Conservation (phyloP, 2,113 vertebrate genomes). For the Dromas ardeola region DNA sequence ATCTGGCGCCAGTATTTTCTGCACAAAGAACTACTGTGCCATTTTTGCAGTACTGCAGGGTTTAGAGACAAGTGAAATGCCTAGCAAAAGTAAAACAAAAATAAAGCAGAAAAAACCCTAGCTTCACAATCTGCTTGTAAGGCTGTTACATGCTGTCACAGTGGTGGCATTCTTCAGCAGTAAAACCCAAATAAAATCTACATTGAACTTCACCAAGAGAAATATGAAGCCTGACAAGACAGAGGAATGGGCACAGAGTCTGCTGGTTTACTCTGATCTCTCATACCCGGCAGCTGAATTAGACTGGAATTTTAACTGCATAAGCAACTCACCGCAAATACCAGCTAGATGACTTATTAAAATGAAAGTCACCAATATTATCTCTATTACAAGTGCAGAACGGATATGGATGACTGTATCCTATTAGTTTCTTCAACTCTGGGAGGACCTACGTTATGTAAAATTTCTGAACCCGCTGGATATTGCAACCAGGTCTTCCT, state of each 20-base stretch:
- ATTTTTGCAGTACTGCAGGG: not conserved
- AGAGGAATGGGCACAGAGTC: not conserved
- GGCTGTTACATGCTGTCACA: not conserved
- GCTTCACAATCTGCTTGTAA: not conserved
- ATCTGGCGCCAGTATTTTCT: not conserved
- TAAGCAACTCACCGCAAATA: not conserved
- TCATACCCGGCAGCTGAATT: not conserved
- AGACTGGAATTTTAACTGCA: not conserved
- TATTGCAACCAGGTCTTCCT: not conserved
- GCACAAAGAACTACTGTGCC: not conserved
- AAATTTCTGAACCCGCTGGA: not conserved
- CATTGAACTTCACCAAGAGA: not conserved
- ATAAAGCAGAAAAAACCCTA: fast-evolving
- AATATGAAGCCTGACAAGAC: not conserved
- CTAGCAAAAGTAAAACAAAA: not conserved
- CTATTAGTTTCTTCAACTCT: not conserved
- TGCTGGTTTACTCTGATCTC: not conserved
- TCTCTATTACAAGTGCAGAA: not conserved
- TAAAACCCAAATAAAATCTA: not conserved
- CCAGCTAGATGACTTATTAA: not conserved
- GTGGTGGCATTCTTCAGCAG: not conserved
- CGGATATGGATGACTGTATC: too few species aligned
- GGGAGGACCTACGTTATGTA: not conserved
- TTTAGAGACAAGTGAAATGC: not conserved
- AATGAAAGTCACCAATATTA: not conserved